Base-by-base conservation (phyloP, 2,797 vertebrate species). In the Bradypodion pumilum region DNA sequence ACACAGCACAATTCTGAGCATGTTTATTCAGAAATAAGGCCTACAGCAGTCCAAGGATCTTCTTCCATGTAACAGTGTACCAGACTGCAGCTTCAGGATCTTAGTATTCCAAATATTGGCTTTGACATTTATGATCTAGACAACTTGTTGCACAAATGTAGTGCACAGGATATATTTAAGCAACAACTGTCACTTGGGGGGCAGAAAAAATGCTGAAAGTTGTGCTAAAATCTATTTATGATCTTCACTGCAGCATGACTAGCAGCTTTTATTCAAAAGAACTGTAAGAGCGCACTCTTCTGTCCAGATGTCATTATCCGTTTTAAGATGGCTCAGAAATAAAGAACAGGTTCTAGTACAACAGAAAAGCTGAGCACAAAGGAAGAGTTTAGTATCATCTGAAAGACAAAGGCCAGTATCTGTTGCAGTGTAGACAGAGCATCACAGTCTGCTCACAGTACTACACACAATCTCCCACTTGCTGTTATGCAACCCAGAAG, bases 221-320 rank as follows among this genome's bases (percentile, higher is more conserved):
- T 42, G 8, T 15, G 66, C 35, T 40, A 49, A 65, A 63, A 21
- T 19, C n/a, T 56, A 76, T 80, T 70, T 72, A n/a, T 59, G 27
- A 59, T 72, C 8, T 25, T 3, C 10, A 56, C 2, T 69, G 19
- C 6, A 56, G 70, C 13, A n/a, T 19, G 23, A 2, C 32, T 29
- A 15, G 4, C n/a, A 65, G 32, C 23, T 29, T 19, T 35, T n/a
- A 21, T 76, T 82, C 68, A 35, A 46, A 62, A 80, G 44, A 70
- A 60, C 29, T 40, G 37, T 90, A 91, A 89, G 86, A 35, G 82
- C 83, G 84, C 90, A 88, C 93, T 92, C 93, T 94, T 85, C 85
- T 81, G 93, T 90, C 78, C 23, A 81, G 25, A 40, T 56, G 10
- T 32, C 4, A 49, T 23, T 15, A 56, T 65, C 25, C 29, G 25